A percentile compares a stretch with the other conserved stretches of the same genome.
Evolutionary conservation across 2,888 invertebrate species (phyloP).

Genomic region (Drosophila mimetica): DNA sequence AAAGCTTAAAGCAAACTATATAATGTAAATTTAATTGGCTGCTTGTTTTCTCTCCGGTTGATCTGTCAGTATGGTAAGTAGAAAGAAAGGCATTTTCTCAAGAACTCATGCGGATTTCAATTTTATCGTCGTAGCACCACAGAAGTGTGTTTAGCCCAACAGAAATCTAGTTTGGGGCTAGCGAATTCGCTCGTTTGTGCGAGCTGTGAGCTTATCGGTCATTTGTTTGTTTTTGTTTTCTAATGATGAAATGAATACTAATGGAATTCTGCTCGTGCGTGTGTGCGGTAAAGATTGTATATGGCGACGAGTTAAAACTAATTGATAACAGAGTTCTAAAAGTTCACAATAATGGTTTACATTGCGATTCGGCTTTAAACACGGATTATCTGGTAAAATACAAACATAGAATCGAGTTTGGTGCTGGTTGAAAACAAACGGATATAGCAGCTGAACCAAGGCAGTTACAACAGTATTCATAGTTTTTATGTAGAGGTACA

Average conservation of each 20-base stretch:
- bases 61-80: conserved; percentile 37
- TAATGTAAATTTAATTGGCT: conserved; percentile 48
- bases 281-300: conserved; percentile 24
- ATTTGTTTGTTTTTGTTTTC: conserved; percentile 38
- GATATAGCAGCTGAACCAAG: conserved; percentile 68
- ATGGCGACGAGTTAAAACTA: conserved; percentile 13
- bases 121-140: conserved; percentile 59
- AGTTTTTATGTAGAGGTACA: conserved; percentile 54
- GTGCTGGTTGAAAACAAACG: conserved; percentile 66
- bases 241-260: conserved; percentile 65
- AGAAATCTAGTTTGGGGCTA: conserved; percentile 40
- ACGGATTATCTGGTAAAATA: conserved; percentile 43
- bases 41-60: conserved; percentile 53
- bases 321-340: conserved; percentile 10
- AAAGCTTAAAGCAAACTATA: conserved; percentile 77
- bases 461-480: conserved; percentile 73
- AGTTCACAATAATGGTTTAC: conserved; percentile 15
- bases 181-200: conserved; percentile 28
- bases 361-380: conserved; percentile 42
- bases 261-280: conserved; percentile 70
- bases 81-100: conserved; percentile 20
- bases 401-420: conserved; percentile 47
- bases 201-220: conserved; percentile 46
- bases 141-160: conserved; percentile 37
- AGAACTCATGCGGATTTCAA: conserved; percentile 22